Evolutionary conservation across 2,797 vertebrate genomes (phyloP).

Genomic region (Siniperca undulata): DNA sequence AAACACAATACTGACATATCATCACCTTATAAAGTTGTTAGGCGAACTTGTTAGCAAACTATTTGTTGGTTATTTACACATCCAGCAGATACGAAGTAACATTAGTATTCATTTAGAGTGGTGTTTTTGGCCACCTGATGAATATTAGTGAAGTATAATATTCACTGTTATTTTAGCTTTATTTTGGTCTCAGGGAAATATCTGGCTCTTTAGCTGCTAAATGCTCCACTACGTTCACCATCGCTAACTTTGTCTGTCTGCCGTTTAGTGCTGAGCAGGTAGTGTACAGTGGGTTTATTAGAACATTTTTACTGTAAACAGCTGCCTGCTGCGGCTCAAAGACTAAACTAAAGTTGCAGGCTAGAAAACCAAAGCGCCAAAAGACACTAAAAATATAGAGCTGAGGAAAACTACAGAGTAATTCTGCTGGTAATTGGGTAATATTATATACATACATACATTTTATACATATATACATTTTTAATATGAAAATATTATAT

Average conservation of each 20-base stretch:
- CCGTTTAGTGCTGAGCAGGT: not conserved
- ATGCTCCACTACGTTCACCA: not conserved
- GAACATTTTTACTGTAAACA: not conserved
- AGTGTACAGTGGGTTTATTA: not conserved
- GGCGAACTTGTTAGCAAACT: not conserved
- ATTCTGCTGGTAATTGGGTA: not conserved
- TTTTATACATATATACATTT: too few relatives aligned
- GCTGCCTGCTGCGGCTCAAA: not conserved
- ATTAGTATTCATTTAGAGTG: not conserved
- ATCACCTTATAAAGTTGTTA: not conserved
- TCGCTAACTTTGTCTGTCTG: not conserved
- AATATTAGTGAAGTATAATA: not conserved
- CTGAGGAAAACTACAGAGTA: not conserved
- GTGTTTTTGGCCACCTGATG: not conserved
- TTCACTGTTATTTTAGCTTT: not conserved
- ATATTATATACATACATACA: not conserved
- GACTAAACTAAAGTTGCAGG: not conserved
- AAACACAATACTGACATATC: not conserved
- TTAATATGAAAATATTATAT: conserved; percentile 10
- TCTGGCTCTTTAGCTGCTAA: not conserved
- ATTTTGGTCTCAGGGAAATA: not conserved
- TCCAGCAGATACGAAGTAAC: not conserved
- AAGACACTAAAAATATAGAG: not conserved
- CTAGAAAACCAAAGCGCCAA: not conserved
- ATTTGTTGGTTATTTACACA: not conserved